phyloP scores from a whole-genome alignment of 2,888 invertebrate genomes.

The Sympetrum striolatum region DNA sequence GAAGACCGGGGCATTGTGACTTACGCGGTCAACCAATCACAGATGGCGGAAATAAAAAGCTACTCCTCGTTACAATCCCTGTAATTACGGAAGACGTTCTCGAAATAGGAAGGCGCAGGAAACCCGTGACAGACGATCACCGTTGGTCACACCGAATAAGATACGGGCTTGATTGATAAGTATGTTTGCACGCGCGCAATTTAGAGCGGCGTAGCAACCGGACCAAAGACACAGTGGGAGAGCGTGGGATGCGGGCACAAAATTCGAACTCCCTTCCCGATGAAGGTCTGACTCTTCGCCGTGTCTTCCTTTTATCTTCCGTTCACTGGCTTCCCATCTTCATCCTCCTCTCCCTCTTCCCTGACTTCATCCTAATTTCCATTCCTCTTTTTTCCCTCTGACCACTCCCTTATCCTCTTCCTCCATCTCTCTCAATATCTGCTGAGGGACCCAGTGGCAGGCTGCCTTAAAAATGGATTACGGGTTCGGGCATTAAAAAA shows the following conservation, averaged over 20 bases:
- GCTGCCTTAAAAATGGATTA: conserved; percentile 44
- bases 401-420: background rate
- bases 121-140: too few species aligned
- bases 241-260: background rate
- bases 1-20: too few species aligned
- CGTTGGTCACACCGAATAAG: too few species aligned
- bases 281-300: background rate
- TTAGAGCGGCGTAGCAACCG: too few species aligned
- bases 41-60: too few species aligned
- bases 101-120: too few species aligned
- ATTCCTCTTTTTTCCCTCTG: background rate
- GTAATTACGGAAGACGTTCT: too few species aligned
- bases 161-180: too few species aligned
- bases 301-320: background rate
- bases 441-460: conserved; percentile 40
- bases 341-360: background rate
- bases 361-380: conserved; percentile 32
- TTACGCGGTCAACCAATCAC: too few species aligned
- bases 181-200: too few species aligned
- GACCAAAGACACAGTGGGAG: too few species aligned
- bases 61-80: too few species aligned
- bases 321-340: background rate
- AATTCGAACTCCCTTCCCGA: background rate
- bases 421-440: conserved; percentile 24
- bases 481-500: conserved; percentile 41